Conservation (phyloP, 2,113 vertebrate species). For the Pachyramphus minor region DNA sequence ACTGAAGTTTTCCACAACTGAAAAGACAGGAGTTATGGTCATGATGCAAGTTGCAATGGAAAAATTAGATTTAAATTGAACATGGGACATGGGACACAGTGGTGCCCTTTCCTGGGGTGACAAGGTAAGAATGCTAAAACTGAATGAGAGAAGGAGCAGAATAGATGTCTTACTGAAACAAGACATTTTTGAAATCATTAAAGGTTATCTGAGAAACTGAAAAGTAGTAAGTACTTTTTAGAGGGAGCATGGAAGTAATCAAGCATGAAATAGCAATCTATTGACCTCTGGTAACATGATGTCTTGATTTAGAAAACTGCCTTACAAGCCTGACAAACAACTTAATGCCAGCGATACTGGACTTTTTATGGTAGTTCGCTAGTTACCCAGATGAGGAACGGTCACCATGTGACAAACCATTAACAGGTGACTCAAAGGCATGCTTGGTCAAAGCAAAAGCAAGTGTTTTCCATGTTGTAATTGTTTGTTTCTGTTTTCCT, state of each 20-base stretch:
- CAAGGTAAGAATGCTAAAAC: not conserved
- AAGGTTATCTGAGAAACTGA: not conserved
- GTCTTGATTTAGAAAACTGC: conserved; percentile 39
- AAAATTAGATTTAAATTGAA: not conserved
- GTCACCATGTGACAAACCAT: conserved; percentile 28
- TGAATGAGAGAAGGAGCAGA: not conserved
- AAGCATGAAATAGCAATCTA: not conserved
- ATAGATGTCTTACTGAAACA: not conserved
- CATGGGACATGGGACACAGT: not conserved
- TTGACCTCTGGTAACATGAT: conserved; percentile 3
- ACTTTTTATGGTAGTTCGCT: not conserved
- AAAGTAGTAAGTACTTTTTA: not conserved
- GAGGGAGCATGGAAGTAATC: not conserved
- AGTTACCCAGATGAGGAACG: not conserved
- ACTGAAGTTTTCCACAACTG: not conserved
- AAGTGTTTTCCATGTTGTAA: conserved; percentile 7
- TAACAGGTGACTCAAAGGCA: conserved; percentile 30
- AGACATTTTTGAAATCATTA: not conserved
- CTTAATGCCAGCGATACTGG: not conserved
- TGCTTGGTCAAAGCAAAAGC: conserved; percentile 11
- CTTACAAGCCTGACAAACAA: conserved; percentile 29
- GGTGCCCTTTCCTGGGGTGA: not conserved
- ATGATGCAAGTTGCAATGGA: not conserved
- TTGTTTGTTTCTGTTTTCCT: not conserved
- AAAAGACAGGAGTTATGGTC: not conserved